Percentiles rank a stretch among this genome's conserved stretches.
These are phyloP conservation scores for Megastigmus dorsalis DNA, from an alignment of 2,888 invertebrate species.

Conservation along the genomic window DNA sequence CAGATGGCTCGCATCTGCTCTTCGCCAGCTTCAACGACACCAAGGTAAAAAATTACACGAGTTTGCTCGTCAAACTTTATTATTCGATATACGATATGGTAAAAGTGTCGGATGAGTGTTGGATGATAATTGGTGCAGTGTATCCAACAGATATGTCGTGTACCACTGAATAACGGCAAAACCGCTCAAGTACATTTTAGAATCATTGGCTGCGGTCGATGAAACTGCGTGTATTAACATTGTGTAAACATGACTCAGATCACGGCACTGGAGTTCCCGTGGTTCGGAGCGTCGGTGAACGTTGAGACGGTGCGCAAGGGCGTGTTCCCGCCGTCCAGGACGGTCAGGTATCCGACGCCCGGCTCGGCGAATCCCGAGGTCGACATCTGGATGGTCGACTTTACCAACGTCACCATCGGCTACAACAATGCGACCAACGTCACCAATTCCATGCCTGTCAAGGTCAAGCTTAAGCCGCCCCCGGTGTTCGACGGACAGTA, in stretches of 20 bases:
- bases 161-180: background rate
- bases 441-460: conserved; percentile 52
- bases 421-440: conserved; percentile 72
- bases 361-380: conserved; percentile 91
- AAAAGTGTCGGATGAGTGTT: too few relatives aligned
- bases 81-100: too few relatives aligned
- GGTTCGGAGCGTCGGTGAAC: conserved; percentile 80
- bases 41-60: too few relatives aligned
- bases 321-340: conserved; percentile 86
- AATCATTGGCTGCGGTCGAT: too few relatives aligned
- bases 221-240: background rate
- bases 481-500: conserved; percentile 86
- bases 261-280: conserved; percentile 79
- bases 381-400: conserved; percentile 86
- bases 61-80: too few relatives aligned
- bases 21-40: conserved; percentile 92
- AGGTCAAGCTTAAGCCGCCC: conserved; percentile 80
- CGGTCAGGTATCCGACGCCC: conserved; percentile 91
- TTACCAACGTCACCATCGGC: conserved; percentile 72
- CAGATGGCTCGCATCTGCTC: conserved; percentile 87
- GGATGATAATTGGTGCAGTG: background rate
- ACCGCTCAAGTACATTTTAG: conserved; percentile 75
- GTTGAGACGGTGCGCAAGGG: conserved; percentile 76
- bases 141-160: background rate
- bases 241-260: conserved; percentile 76